Base-by-base conservation (phyloP, 1,140 invertebrate species). In the Daktulosphaira vitifoliae region DNA sequence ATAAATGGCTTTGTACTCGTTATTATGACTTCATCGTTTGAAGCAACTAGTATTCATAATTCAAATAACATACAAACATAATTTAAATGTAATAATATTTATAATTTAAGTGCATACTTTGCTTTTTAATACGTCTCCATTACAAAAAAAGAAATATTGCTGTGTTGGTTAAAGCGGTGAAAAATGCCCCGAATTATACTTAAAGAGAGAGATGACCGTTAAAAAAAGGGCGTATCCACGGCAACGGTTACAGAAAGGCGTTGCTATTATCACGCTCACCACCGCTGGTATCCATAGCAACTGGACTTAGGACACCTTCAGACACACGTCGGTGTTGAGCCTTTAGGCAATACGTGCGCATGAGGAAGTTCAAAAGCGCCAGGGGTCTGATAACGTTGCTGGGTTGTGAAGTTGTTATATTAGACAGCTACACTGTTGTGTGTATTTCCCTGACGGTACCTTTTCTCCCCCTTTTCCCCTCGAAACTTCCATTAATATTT, bases 161-260 rank as follows among this genome's bases (percentile, higher is more conserved):
- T 33, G 29, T 5, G 53, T 25, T 25, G 23, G 13, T 20, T 3
- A 44, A 42, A 26, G n/a, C 16, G 54, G 23, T 20, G 42, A 44
- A 59, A 59, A 59, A 59, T 56, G 39, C 38, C n/a, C n/a, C 37
- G 37, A 56, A 8, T 33, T 26, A 9, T 13, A 13, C 46, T 2
- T n/a, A n/a, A n/a, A n/a, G 26, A n/a, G 18, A 9, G 11, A 6
- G 56, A 29, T 46, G 56, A 62, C 56, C 42, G 56, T 62, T 29
- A 48, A 62, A 62, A 59, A 62, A 62, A 62, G 25, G 56, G 56
- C 56, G 56, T 62, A 48, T 62, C 56, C 56, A 62, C 25, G 42
- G 56, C 56, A 62, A 62, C 56, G 56, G 56, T 29, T 46, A 16
- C 26, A 39, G 56, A 62, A 62, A 62, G 56, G 56, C 56, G 56